These are phyloP conservation scores for Trissoscelio sp. DNA, from an alignment of 2,888 invertebrate genomes.

Conservation along the genomic window DNA sequence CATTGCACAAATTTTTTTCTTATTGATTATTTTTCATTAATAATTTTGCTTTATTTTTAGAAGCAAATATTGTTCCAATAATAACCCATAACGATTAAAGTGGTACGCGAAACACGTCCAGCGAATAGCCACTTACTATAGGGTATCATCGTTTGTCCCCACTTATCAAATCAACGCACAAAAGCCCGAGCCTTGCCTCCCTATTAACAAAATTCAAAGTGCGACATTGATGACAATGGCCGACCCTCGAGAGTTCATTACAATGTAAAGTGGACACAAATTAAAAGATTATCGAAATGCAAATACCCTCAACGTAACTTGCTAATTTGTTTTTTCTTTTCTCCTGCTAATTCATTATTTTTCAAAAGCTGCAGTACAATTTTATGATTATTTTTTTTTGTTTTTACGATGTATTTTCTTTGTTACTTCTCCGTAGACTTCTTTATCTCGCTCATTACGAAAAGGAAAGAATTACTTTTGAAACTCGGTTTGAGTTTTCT, in stretches of 20 bases:
- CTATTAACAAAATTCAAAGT: conserved; percentile 16
- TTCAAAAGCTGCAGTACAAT: too few relatives aligned
- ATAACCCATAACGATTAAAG: neutral
- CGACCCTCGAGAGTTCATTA: conserved; percentile 1
- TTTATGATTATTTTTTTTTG: too few relatives aligned
- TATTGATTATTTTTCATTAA: too few relatives aligned
- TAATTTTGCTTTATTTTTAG: too few relatives aligned
- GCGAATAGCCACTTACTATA: conserved; percentile 20
- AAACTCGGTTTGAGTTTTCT: conserved; percentile 21
- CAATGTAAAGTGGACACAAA: conserved; percentile 4
- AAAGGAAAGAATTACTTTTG: conserved; percentile 22
- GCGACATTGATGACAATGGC: neutral
- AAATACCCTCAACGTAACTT: neutral
- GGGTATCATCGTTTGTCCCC: conserved; percentile 2
- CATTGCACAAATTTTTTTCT: too few relatives aligned
- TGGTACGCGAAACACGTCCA: neutral
- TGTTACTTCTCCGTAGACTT: neutral
- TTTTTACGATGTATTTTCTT: neutral
- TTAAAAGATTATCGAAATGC: conserved; percentile 3
- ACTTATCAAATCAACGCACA: conserved; percentile 22
- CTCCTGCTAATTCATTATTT: neutral
- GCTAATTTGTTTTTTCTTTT: neutral
- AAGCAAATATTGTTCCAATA: too few relatives aligned
- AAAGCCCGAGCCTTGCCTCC: neutral
- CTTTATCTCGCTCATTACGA: conserved; percentile 15